A percentile compares a stretch with the other conserved stretches of the same genome.
phyloP scores from a whole-genome alignment of 2,113 vertebrate genomes.

The Tachycineta bicolor region DNA sequence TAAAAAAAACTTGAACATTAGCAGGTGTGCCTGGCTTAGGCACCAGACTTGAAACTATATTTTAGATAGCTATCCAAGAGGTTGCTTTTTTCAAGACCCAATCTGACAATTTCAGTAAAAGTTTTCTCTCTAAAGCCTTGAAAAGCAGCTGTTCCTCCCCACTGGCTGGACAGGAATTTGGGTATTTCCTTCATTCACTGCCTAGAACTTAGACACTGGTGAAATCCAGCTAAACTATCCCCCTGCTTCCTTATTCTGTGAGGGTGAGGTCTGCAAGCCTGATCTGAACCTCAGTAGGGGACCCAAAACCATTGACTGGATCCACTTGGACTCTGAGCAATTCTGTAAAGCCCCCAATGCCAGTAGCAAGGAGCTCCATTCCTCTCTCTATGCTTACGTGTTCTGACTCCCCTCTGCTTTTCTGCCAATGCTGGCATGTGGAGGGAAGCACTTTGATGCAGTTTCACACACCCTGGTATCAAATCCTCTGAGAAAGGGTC shows the following conservation, averaged over 20 bases:
- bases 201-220: neutral
- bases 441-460: accelerated
- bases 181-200: neutral
- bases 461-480: neutral
- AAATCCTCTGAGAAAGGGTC: neutral
- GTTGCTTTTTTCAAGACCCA: neutral
- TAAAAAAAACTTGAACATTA: neutral
- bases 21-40: neutral
- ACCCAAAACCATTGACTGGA: neutral
- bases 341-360: neutral
- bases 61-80: neutral
- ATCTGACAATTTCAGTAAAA: neutral
- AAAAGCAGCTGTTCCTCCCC: neutral
- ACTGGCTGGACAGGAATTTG: neutral
- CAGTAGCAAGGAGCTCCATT: neutral
- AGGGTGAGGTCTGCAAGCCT: neutral
- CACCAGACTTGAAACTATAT: neutral
- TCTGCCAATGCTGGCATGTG: accelerated
- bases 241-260: neutral
- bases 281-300: neutral
- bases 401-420: neutral
- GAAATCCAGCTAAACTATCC: neutral
- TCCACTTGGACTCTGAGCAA: neutral
- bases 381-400: accelerated
- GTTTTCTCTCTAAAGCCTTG: neutral